These are phyloP conservation scores for Ditylenchus weischeri DNA, from an alignment of 2,888 invertebrate genomes.

Conservation along the genomic window DNA sequence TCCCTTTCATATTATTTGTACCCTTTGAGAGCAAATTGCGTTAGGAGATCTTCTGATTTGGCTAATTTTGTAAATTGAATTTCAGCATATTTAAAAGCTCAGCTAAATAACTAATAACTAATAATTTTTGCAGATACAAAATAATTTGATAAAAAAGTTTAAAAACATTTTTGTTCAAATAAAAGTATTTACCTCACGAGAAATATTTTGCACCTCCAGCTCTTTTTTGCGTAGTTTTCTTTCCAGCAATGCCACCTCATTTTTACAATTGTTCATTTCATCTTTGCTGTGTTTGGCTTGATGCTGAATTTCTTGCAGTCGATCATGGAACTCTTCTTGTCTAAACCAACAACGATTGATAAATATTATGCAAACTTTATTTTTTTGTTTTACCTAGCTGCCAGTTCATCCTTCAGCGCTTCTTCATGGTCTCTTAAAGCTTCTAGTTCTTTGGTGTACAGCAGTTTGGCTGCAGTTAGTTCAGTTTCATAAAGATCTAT, in stretches of 20 bases:
- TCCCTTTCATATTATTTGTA: too few relatives aligned
- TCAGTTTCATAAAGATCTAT: slow-evolving; percentile 33
- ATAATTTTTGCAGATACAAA: too few relatives aligned
- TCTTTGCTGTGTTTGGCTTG: slow-evolving; percentile 53
- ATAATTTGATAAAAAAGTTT: too few relatives aligned
- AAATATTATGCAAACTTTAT: too few relatives aligned
- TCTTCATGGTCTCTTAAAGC: slow-evolving; percentile 58
- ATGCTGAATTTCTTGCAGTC: slow-evolving; percentile 55
- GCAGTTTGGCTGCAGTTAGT: slow-evolving; percentile 56
- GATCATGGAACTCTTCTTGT: slow-evolving; percentile 58
- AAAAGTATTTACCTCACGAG: slow-evolving; percentile 45
- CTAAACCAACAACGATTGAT: slow-evolving; percentile 32
- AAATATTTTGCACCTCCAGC: slow-evolving; percentile 49
- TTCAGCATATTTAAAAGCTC: too few relatives aligned
- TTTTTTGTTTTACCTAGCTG: slow-evolving; percentile 42
- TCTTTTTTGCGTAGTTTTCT: slow-evolving; percentile 54
- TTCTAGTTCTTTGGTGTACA: slow-evolving; percentile 56
- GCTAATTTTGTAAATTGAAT: too few relatives aligned
- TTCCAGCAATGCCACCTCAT: slow-evolving; percentile 54
- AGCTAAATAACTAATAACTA: too few relatives aligned
- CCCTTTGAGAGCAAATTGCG: too few relatives aligned
- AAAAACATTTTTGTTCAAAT: background rate
- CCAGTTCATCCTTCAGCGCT: slow-evolving; percentile 55
- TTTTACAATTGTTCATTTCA: slow-evolving; percentile 52
- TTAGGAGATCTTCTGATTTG: too few relatives aligned